These are phyloP conservation scores for Rhopilema esculentum DNA, from an alignment of 30 jellyfish, hydroid and myxozoan genomes.

Conservation along the genomic window DNA sequence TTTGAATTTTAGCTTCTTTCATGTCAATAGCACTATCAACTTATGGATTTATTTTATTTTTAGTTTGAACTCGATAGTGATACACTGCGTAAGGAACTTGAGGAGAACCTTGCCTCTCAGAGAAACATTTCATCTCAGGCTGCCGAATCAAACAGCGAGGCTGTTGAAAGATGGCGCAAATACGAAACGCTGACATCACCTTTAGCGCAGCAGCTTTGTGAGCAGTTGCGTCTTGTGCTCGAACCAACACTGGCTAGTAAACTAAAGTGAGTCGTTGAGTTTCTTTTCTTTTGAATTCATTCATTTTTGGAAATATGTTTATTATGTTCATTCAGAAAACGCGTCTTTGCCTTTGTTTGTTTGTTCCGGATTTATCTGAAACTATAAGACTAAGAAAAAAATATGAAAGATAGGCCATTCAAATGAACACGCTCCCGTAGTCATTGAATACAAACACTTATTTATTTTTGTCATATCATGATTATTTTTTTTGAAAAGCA, in stretches of 20 bases:
- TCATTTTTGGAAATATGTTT: not conserved
- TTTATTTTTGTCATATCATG: too few relatives aligned
- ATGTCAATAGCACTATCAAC: not conserved
- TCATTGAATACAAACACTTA: too few relatives aligned
- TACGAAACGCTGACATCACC: conserved; percentile 76
- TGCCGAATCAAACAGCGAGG: conserved; percentile 44
- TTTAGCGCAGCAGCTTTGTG: conserved; percentile 95
- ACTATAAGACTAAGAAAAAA: too few relatives aligned
- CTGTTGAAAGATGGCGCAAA: conserved; percentile 92
- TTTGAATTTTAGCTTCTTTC: too few relatives aligned
- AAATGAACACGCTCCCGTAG: too few relatives aligned
- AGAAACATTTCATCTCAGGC: conserved; percentile 2
- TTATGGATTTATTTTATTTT: not conserved
- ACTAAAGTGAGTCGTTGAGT: conserved; percentile 68
- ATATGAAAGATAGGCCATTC: too few relatives aligned
- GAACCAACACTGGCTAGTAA: conserved; percentile 97
- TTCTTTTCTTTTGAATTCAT: not conserved
- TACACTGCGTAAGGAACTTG: conserved; percentile 79
- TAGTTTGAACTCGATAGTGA: conserved; percentile 60
- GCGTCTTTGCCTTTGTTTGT: not conserved
- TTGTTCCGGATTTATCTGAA: too few relatives aligned
- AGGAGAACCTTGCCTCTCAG: conserved; percentile 44
- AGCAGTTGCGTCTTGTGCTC: conserved; percentile 88
- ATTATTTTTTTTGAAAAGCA: too few relatives aligned
- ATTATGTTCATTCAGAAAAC: not conserved